Evolutionary conservation across 2,888 invertebrate genomes (phyloP).

Genomic region (Philaethria dido): DNA sequence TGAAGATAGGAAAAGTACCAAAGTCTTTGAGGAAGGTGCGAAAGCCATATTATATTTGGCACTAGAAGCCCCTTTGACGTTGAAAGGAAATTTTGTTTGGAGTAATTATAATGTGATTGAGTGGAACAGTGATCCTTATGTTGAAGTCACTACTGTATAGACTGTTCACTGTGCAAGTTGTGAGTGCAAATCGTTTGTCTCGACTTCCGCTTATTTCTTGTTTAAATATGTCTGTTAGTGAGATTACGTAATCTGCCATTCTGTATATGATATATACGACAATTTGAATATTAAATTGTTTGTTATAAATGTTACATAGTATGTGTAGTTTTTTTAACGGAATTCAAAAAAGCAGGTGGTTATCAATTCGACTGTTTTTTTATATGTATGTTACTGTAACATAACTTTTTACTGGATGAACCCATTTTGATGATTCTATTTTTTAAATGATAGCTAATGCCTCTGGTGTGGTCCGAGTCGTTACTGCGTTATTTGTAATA

Average conservation of each 20-base stretch:
- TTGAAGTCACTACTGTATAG: conserved; percentile 72
- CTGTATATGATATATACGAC: background rate
- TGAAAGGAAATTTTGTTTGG: conserved; percentile 80
- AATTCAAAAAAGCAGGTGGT: no score
- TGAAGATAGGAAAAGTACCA: conserved; percentile 66
- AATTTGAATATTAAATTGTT: conserved; percentile 4
- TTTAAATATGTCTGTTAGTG: conserved; percentile 10
- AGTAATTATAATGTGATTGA: conserved; percentile 77
- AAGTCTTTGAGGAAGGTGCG: conserved; percentile 74
- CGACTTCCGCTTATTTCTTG: background rate
- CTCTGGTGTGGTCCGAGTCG: no score
- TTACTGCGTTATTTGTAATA: no score
- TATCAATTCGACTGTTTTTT: no score
- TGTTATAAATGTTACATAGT: background rate
- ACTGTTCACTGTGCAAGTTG: background rate
- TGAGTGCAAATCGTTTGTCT: background rate
- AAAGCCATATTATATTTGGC: conserved; percentile 75
- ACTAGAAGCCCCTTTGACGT: conserved; percentile 69
- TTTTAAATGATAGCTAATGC: no score
- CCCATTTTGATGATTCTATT: no score
- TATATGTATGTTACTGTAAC: no score
- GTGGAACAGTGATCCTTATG: conserved; percentile 76
- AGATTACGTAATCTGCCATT: background rate
- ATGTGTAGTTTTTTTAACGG: no score
- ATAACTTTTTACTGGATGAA: no score